A percentile compares a stretch with the other conserved stretches of the same genome.
phyloP scores from a whole-genome alignment of 2,888 invertebrate species.

The Lypha dubia region DNA sequence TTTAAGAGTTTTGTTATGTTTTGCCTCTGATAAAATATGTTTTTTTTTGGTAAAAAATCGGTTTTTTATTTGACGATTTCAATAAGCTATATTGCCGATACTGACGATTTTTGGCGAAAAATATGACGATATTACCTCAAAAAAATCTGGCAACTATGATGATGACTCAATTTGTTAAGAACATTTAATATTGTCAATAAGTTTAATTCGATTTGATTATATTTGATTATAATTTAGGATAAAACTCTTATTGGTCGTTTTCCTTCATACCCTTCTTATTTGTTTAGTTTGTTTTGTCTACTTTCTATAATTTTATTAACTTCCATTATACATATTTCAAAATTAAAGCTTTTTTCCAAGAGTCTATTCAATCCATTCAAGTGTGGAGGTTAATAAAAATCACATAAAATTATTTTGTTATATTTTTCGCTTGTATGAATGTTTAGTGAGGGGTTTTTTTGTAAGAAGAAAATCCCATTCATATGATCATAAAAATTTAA shows the following conservation, averaged over 20 bases:
- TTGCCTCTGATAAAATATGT: too few relatives aligned
- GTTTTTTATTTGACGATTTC: too few relatives aligned
- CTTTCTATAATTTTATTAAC: neutral
- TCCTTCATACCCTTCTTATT: neutral
- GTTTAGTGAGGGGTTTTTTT: neutral
- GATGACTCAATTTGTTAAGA: too few relatives aligned
- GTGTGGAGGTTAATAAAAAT: constrained; percentile 38
- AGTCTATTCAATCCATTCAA: constrained; percentile 17
- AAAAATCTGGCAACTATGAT: too few relatives aligned
- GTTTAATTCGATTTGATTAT: neutral
- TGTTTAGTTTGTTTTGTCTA: neutral
- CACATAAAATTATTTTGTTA: constrained; percentile 22
- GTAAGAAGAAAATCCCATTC: neutral
- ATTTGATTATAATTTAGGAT: neutral
- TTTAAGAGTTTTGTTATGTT: too few relatives aligned
- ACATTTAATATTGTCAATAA: neutral
- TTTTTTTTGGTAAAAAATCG: too few relatives aligned
- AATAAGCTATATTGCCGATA: too few relatives aligned
- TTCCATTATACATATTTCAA: neutral
- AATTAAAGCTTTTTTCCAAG: neutral
- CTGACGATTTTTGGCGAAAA: too few relatives aligned
- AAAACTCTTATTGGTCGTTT: neutral
- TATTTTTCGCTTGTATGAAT: neutral
- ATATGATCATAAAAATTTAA: neutral
- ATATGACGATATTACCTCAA: too few relatives aligned